These are phyloP conservation scores for Trematomus bernacchii DNA, from an alignment of 2,797 vertebrate genomes.

Conservation along the genomic window DNA sequence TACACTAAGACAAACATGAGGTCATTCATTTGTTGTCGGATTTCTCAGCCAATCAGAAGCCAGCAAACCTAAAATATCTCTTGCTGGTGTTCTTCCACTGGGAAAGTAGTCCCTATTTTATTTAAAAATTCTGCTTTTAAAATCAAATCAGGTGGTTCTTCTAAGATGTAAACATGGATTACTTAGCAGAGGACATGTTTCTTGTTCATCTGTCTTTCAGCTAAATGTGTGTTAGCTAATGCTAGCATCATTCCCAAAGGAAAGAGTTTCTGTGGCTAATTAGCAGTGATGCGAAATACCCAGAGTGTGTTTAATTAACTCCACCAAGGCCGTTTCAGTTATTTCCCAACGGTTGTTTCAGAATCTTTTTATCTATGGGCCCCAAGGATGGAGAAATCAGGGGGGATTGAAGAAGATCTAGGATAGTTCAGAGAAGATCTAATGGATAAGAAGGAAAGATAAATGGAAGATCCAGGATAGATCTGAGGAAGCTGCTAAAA, in stretches of 20 bases:
- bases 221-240: background rate
- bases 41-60: conserved; percentile 63
- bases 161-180: background rate
- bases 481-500: no score
- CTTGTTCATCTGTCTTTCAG: background rate
- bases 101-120: conserved; percentile 6
- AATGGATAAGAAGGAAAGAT: no score
- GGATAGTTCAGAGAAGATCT: no score
- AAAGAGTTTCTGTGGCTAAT: background rate
- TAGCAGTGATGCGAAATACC: background rate
- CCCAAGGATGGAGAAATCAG: no score
- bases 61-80: conserved; percentile 5
- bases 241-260: background rate
- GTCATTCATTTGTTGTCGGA: conserved; percentile 33
- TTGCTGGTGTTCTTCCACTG: background rate
- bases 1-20: conserved; percentile 19
- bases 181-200: no score
- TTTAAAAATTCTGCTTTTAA: background rate
- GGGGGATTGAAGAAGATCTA: no score
- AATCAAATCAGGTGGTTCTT: background rate
- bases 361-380: no score
- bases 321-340: background rate
- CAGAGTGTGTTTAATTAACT: background rate
- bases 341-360: background rate
- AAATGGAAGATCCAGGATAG: no score